phyloP scores from a whole-genome alignment of 2,113 vertebrate genomes.

The Cynocephalus volans region DNA sequence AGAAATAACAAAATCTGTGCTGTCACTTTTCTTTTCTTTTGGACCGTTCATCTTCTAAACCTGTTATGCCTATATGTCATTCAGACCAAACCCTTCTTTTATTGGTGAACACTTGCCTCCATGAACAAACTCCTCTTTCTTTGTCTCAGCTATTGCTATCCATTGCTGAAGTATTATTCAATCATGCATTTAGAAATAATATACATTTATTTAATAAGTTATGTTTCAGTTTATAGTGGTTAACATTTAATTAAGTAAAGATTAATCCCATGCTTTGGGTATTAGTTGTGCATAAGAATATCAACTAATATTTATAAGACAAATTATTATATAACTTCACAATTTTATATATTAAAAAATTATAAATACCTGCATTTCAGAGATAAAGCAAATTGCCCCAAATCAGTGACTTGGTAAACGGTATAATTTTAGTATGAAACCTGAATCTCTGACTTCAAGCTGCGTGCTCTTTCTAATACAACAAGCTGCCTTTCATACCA shows the following conservation, averaged over 20 bases:
- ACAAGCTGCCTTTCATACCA: neutral
- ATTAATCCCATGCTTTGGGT: neutral
- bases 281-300: neutral
- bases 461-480: neutral
- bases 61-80: neutral
- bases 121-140: neutral
- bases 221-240: neutral
- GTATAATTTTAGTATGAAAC: neutral
- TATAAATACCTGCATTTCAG: neutral
- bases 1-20: neutral
- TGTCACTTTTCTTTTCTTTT: neutral
- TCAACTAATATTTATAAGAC: neutral
- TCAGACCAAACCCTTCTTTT: neutral
- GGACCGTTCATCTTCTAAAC: neutral
- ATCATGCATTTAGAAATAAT: neutral
- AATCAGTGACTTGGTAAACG: neutral
- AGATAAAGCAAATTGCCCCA: neutral
- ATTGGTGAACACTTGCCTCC: neutral
- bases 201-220: neutral
- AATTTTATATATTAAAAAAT: neutral
- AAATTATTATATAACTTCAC: neutral
- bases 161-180: neutral
- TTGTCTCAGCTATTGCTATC: neutral
- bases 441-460: neutral
- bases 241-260: neutral